Evolutionary conservation across 2,888 invertebrate genomes (phyloP).

Genomic region (Mayetiola destructor): DNA sequence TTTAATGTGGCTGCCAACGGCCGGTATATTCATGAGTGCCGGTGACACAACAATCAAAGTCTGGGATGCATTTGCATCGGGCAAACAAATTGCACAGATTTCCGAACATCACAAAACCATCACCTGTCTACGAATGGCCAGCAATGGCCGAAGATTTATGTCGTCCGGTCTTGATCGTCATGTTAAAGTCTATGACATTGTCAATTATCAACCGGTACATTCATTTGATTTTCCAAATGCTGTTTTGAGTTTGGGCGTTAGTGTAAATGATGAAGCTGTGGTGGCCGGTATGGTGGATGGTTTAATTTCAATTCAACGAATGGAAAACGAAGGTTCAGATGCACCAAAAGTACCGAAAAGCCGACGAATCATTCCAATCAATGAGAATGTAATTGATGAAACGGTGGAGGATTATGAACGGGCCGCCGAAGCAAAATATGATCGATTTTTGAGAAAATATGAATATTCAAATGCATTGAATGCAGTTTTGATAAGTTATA

Average conservation of each 20-base stretch:
- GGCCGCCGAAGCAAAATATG: slow-evolving; percentile 43
- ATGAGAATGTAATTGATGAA: slow-evolving; percentile 37
- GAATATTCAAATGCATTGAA: slow-evolving; percentile 69
- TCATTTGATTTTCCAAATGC: slow-evolving; percentile 83
- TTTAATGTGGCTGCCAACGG: slow-evolving; percentile 72
- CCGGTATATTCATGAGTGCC: slow-evolving; percentile 80
- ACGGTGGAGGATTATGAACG: slow-evolving; percentile 35
- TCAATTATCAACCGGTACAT: slow-evolving; percentile 74
- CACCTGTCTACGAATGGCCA: slow-evolving; percentile 69
- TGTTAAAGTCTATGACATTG: slow-evolving; percentile 81
- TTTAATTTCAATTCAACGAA: slow-evolving; percentile 68
- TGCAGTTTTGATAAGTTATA: slow-evolving; percentile 45
- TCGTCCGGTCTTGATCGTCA: slow-evolving; percentile 87
- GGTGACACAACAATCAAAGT: slow-evolving; percentile 83
- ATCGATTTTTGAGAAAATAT: slow-evolving; percentile 60
- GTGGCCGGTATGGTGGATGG: slow-evolving; percentile 90
- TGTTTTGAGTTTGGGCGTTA: slow-evolving; percentile 68
- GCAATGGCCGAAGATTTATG: slow-evolving; percentile 65
- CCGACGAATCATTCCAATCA: slow-evolving; percentile 33
- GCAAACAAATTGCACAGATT: slow-evolving; percentile 66
- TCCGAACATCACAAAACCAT: slow-evolving; percentile 93
- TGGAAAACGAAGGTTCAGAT: slow-evolving; percentile 43
- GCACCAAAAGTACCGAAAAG: slow-evolving; percentile 36
- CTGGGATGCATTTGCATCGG: slow-evolving; percentile 85
- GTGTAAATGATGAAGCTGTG: slow-evolving; percentile 62